phyloP scores from a whole-genome alignment of 2,797 vertebrate species.

The Pseudopleuronectes americanus region DNA sequence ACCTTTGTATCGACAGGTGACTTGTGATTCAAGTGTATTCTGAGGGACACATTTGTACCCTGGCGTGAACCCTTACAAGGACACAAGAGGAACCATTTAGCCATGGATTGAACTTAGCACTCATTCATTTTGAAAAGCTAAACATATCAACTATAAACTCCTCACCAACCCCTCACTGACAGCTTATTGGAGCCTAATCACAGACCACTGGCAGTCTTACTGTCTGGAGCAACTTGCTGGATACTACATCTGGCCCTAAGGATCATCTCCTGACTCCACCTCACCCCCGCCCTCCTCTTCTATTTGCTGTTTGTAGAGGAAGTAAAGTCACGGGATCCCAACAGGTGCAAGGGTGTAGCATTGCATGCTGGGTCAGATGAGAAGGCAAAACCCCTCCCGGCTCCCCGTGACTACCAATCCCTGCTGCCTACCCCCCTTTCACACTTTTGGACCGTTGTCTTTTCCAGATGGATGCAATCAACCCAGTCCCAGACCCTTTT shows the following conservation, averaged over 20 bases:
- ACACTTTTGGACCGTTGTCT: conserved; percentile 27
- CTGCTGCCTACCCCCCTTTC: conserved; percentile 8
- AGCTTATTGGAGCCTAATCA: conserved; percentile 17
- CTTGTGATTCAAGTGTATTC: background rate
- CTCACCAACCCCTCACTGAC: background rate
- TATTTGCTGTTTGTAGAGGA: conserved; percentile 55
- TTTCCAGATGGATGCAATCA: conserved; percentile 66
- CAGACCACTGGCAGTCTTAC: conserved; percentile 15
- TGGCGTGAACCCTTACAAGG: background rate
- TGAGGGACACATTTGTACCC: background rate
- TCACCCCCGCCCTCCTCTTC: conserved; percentile 11
- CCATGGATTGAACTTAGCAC: background rate
- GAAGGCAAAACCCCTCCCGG: conserved; percentile 10
- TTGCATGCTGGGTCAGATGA: conserved; percentile 45
- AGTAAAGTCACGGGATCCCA: conserved; percentile 57
- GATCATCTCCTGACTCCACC: conserved; percentile 31
- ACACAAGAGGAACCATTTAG: background rate
- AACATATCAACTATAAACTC: background rate
- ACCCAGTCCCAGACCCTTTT: conserved; percentile 13
- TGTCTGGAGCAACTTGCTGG: conserved; percentile 31
- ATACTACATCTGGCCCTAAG: conserved; percentile 37
- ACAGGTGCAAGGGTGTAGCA: conserved; percentile 64
- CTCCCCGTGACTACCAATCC: conserved; percentile 19
- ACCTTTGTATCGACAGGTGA: too few relatives aligned
- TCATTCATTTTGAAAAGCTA: conserved; percentile 6